phyloP scores from a whole-genome alignment of 2,113 vertebrate species.

The Philantomba maxwellii region DNA sequence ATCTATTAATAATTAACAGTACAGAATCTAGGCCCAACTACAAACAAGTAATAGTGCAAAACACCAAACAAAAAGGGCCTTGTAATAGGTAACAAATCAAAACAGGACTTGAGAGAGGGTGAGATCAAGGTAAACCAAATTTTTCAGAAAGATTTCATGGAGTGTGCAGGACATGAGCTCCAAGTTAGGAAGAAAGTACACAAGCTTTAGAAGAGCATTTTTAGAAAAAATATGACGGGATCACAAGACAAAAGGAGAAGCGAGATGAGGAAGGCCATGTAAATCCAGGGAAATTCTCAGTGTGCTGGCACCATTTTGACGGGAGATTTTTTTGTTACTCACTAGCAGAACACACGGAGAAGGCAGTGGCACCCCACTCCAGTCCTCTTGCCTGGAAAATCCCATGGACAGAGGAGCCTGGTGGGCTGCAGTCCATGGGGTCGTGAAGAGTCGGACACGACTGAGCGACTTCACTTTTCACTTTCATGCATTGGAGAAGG shows the following conservation, averaged over 20 bases:
- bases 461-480: too few species aligned
- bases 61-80: neutral
- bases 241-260: neutral
- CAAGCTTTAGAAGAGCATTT: neutral
- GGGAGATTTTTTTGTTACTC: neutral
- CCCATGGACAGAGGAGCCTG: too few species aligned
- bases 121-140: neutral
- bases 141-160: neutral
- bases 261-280: neutral
- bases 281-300: neutral
- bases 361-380: too few species aligned
- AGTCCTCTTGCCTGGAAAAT: too few species aligned
- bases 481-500: too few species aligned
- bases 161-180: neutral
- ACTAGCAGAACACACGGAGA: neutral
- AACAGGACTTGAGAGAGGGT: neutral
- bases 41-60: neutral
- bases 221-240: neutral
- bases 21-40: neutral
- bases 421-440: too few species aligned
- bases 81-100: neutral
- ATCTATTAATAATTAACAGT: neutral
- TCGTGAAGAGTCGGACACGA: rapidly evolving
- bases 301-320: neutral
- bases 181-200: neutral